A percentile compares a stretch with the other conserved stretches of the same genome.
Conservation (phyloP, 2,888 invertebrate species). For the Isoperla grammatica region DNA sequence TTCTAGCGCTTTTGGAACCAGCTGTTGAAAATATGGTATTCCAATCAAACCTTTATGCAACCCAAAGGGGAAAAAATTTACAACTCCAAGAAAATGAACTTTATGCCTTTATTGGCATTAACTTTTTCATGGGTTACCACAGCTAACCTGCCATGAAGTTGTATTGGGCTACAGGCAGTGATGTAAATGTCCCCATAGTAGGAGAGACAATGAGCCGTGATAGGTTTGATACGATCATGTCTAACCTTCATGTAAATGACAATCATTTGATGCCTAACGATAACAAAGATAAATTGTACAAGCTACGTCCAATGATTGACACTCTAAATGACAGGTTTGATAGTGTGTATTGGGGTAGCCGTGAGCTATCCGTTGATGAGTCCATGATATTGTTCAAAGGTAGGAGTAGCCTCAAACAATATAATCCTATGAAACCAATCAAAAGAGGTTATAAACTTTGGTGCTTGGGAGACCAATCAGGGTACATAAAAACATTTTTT, state of each 20-base stretch:
- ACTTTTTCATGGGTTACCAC: no score
- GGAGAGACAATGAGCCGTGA: slow-evolving; percentile 25
- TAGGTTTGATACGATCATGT: slow-evolving; percentile 26
- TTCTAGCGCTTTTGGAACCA: no score
- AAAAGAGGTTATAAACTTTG: slow-evolving; percentile 36
- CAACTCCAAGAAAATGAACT: no score
- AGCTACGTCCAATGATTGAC: slow-evolving; percentile 15
- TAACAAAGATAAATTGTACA: slow-evolving; percentile 28
- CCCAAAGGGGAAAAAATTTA: no score
- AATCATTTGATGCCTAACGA: slow-evolving; percentile 22
- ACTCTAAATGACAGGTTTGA: slow-evolving; percentile 18
- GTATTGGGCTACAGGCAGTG: no score
- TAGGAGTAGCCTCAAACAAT: slow-evolving; percentile 33
- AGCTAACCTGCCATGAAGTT: no score
- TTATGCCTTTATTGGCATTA: no score
- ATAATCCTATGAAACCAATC: slow-evolving; percentile 35
- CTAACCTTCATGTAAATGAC: slow-evolving; percentile 29
- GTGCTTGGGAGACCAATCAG: slow-evolving; percentile 29
- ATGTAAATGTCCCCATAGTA: slow-evolving; percentile 22
- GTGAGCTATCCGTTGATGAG: slow-evolving; percentile 26
- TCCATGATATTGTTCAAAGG: slow-evolving; percentile 36
- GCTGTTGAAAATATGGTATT: no score
- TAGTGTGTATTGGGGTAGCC: slow-evolving; percentile 33
- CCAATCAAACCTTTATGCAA: no score
- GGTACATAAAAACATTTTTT: slow-evolving; percentile 30